Evolutionary conservation across 2,797 vertebrate genomes (phyloP).

Genomic region (Zenarchopterus dispar): DNA sequence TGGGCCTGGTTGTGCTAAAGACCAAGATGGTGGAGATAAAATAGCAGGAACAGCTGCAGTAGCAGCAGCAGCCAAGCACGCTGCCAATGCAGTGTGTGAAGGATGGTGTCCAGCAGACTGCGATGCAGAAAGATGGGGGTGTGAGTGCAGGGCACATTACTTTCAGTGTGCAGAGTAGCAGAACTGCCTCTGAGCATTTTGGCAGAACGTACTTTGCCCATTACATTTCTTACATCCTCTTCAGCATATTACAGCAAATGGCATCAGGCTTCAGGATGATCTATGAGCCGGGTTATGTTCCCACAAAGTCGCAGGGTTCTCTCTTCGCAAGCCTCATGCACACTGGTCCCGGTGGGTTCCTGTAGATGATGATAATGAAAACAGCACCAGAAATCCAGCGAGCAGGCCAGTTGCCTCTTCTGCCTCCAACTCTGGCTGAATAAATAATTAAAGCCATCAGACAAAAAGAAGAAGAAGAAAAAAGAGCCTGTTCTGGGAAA

Average conservation of each 20-base stretch:
- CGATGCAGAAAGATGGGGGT: constrained; percentile 55
- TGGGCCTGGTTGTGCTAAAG: constrained; percentile 6
- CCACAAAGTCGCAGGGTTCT: constrained; percentile 37
- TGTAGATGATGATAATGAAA: constrained; percentile 33
- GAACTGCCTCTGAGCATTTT: constrained; percentile 59
- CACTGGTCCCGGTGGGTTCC: constrained; percentile 42
- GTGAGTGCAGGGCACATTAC: constrained; percentile 52
- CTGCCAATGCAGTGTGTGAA: constrained; percentile 49
- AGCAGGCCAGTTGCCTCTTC: constrained; percentile 35
- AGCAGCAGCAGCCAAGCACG: constrained; percentile 37
- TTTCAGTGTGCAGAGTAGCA: constrained; percentile 60
- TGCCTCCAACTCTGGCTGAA: constrained; percentile 34
- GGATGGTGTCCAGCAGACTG: constrained; percentile 60
- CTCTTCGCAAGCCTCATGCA: constrained; percentile 25
- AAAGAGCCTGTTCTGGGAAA: constrained; percentile 34
- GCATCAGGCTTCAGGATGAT: constrained; percentile 40
- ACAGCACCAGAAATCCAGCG: constrained; percentile 29
- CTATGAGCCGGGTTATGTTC: constrained; percentile 35
- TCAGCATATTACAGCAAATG: constrained; percentile 51
- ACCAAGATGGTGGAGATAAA: constrained; percentile 25
- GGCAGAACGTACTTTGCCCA: constrained; percentile 51
- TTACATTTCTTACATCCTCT: constrained; percentile 54
- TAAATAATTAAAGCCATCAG: constrained; percentile 65
- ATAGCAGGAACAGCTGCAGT: constrained; percentile 51
- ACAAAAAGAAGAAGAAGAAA: constrained; percentile 39